phyloP scores from a whole-genome alignment of 2,888 invertebrate species.

The Operophtera brumata region DNA sequence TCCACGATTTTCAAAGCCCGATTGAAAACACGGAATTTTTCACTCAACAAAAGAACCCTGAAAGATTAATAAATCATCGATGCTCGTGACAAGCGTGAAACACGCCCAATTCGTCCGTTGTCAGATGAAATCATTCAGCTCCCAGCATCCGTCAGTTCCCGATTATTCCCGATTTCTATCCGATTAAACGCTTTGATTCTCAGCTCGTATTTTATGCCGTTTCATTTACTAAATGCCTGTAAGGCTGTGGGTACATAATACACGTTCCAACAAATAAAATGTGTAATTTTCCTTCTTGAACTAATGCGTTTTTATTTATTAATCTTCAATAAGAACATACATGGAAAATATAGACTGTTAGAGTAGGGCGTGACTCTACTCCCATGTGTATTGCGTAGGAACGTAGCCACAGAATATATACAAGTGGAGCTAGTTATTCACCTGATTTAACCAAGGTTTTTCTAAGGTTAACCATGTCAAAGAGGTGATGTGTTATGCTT shows the following conservation, averaged over 20 bases:
- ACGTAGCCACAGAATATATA: too few species aligned
- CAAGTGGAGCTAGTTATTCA: too few species aligned
- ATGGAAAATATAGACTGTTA: neutral
- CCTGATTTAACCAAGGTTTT: too few species aligned
- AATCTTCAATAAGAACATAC: neutral
- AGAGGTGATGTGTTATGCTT: too few species aligned
- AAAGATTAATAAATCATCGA: conserved; percentile 31
- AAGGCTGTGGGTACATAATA: neutral
- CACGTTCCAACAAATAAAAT: neutral
- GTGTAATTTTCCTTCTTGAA: neutral
- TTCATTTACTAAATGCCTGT: conserved; percentile 30
- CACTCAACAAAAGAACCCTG: conserved; percentile 18
- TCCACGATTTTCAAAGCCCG: neutral
- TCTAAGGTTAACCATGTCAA: too few species aligned
- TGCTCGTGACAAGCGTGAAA: conserved; percentile 27
- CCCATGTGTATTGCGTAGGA: neutral
- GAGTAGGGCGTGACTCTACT: neutral
- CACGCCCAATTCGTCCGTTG: conserved; percentile 24
- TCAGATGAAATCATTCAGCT: conserved; percentile 22
- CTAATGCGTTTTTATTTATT: neutral
- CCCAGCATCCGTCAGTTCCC: conserved; percentile 7
- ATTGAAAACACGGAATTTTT: neutral
- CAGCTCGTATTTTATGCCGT: conserved; percentile 40
- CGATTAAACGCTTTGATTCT: conserved; percentile 44
- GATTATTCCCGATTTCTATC: conserved; percentile 39